Conservation (phyloP, 2,113 vertebrate genomes). For the Otus sunia region DNA sequence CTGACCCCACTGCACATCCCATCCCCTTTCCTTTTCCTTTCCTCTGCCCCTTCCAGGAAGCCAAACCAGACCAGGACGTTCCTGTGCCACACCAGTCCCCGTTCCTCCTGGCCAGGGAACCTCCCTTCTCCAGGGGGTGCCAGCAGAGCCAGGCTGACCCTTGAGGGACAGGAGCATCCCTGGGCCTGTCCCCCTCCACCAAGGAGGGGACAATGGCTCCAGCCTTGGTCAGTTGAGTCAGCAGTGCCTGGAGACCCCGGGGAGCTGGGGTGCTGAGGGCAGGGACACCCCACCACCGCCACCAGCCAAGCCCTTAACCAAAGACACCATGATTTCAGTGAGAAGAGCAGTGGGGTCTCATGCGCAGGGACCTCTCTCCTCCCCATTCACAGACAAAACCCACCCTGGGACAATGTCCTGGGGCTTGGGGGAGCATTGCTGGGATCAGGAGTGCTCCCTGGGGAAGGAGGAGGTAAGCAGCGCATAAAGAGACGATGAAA, state of each 20-base stretch:
- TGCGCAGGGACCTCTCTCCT: neutral
- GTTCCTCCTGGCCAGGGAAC: neutral
- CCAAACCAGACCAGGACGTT: neutral
- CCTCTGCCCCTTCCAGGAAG: neutral
- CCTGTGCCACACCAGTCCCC: neutral
- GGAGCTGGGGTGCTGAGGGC: neutral
- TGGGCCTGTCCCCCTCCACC: neutral
- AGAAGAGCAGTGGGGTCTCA: neutral
- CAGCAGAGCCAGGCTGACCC: neutral
- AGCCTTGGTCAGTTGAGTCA: neutral
- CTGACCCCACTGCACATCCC: neutral
- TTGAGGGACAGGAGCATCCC: neutral
- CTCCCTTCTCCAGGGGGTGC: fast-evolving
- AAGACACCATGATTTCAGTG: fast-evolving
- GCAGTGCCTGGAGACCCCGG: neutral
- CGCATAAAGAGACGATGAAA: neutral
- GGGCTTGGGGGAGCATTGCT: neutral
- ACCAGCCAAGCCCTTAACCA: neutral
- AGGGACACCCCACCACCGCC: fast-evolving
- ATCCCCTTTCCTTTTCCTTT: neutral
- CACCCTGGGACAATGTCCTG: neutral
- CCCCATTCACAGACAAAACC: neutral
- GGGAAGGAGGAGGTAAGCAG: neutral
- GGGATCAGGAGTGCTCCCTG: neutral
- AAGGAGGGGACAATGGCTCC: neutral